Evolutionary conservation across 2,888 invertebrate genomes (phyloP), one percentile per base, ranked within the genome.

Genomic region (Limnephilus auricula): DNA sequence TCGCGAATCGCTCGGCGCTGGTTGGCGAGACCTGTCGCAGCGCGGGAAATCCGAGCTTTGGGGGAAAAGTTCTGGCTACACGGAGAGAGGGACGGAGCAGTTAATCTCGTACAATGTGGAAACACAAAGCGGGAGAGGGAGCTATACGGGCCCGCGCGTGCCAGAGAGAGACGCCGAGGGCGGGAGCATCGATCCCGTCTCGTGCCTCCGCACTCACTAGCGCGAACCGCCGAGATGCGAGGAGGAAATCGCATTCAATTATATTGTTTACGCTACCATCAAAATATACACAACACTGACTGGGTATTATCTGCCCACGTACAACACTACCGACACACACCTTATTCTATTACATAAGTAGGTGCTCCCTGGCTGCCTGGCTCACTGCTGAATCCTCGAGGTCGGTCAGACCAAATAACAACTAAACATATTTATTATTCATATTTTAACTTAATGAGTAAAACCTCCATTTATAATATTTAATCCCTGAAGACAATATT

Each of bases 111-210:
- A 78, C 40, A 32, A 31, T 30, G 79, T 79, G 37, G 37, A 89
- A 65, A 31, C 32, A 34, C 65, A 79, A 40, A 65, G 79, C 79
- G 80, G 25, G 90, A 45, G 90, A 45, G n/a, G 34, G 37, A 9
- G 37, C 85, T 25, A 85, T 37, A 30, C 34, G 79, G 87, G 34
- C 79, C 13, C 34, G 32, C 45, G 30, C 65, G 18, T 32, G 90
- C 34, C 32, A 31, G 87, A 78, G 89, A 30, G 89, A n/a, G 85
- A 79, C 89, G 84, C 85, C 95, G 95, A 95, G 94, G 95, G 94
- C 94, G 95, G 95, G 95, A 89, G 95, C 96, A 96, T 96, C 96
- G 96, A 96, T 96, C 96, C 95, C 94, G 95, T 45, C 95, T 95
- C 65, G 65, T 95, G 95, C 95, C 92, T 50, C 79, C 89, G 91